These are phyloP conservation scores for Stomatorhinus ivindoensis DNA, from an alignment of 2,113 vertebrate species.

Conservation along the genomic window DNA sequence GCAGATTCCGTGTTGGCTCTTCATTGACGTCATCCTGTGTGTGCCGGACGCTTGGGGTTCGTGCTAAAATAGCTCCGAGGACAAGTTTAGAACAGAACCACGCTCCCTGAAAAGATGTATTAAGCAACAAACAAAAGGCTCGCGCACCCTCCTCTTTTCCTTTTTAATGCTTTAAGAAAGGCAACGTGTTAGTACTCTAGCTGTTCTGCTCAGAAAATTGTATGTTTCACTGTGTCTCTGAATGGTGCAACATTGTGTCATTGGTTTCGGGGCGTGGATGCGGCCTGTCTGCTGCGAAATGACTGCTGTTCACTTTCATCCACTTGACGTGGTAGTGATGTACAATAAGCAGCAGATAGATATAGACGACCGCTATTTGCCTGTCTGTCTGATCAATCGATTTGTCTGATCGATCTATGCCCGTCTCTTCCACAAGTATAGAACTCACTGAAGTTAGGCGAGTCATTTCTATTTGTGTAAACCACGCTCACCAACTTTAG, in stretches of 20 bases:
- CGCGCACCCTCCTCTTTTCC: background rate
- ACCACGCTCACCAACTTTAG: background rate
- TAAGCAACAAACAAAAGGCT: slow-evolving; percentile 49
- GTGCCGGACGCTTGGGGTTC: slow-evolving; percentile 39
- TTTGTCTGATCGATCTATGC: background rate
- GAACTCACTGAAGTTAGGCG: background rate
- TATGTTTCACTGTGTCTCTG: background rate
- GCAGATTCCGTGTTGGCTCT: slow-evolving; percentile 23
- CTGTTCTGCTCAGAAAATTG: background rate
- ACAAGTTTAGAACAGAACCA: slow-evolving; percentile 55
- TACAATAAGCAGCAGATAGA: background rate
- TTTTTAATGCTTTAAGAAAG: background rate
- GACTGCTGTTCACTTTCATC: background rate
- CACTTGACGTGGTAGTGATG: background rate
- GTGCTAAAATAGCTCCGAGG: slow-evolving; percentile 58
- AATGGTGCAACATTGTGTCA: background rate
- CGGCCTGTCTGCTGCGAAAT: background rate
- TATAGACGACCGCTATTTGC: background rate
- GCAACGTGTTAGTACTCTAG: background rate
- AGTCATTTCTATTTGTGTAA: background rate
- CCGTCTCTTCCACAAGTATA: background rate
- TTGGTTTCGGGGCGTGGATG: background rate
- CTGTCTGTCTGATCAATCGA: background rate
- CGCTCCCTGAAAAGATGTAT: slow-evolving; percentile 53
- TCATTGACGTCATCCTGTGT: slow-evolving; percentile 52